Evolutionary conservation across 2,888 invertebrate species (phyloP).

Genomic region (Formica aserva): DNA sequence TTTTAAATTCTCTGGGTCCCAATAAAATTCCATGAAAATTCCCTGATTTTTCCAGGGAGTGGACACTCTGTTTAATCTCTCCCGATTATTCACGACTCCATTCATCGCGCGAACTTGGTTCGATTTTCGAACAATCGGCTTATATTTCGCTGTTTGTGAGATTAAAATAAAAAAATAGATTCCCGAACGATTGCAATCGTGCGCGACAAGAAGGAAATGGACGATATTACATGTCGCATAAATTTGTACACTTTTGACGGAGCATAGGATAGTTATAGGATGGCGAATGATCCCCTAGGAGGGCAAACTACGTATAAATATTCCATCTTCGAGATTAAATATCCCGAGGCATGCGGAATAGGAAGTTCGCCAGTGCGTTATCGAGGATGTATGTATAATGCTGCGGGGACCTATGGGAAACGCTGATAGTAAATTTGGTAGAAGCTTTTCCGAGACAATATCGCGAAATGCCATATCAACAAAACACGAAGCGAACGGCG

Average conservation of each 20-base stretch:
- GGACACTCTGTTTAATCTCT: not conserved
- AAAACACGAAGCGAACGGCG: constrained; percentile 78
- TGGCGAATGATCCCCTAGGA: not conserved
- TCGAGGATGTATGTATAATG: constrained; percentile 46
- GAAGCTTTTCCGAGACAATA: constrained; percentile 79
- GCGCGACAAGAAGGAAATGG: not conserved
- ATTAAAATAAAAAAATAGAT: not conserved
- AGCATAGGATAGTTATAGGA: not conserved
- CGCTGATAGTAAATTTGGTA: constrained; percentile 71
- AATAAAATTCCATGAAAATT: too few relatives aligned
- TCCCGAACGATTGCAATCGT: not conserved
- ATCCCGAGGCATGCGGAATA: constrained; percentile 34
- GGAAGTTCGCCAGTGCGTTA: constrained; percentile 5
- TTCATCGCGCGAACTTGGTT: not conserved
- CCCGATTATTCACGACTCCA: constrained; percentile 35
- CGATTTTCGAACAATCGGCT: not conserved
- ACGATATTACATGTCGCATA: constrained; percentile 15
- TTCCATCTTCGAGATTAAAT: constrained; percentile 63
- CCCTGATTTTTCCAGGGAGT: too few relatives aligned
- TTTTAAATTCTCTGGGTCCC: too few relatives aligned
- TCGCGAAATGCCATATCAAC: constrained; percentile 76
- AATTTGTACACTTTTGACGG: constrained; percentile 9
- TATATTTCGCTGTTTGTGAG: not conserved
- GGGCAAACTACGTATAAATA: constrained; percentile 27
- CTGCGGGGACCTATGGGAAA: constrained; percentile 69